Conservation (phyloP, 92 coral and sea anemone genomes). For the Galaxea fascicularis region DNA sequence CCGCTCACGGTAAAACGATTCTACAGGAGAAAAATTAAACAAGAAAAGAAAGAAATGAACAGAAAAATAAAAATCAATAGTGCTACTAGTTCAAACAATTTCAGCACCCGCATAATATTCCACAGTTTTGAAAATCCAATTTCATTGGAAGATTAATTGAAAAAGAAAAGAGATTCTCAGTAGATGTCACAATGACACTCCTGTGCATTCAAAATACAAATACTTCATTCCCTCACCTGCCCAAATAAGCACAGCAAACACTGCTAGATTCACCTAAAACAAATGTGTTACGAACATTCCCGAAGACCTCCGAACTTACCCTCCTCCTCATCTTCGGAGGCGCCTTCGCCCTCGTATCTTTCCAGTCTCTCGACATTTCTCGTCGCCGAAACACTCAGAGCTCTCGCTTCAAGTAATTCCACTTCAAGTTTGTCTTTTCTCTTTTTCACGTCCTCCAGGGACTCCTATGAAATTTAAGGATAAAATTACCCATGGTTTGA, state of each 20-base stretch:
- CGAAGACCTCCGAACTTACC: conserved; percentile 48
- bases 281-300: not conserved
- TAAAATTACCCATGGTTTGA: not conserved
- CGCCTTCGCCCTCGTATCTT: conserved; percentile 88
- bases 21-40: conserved; percentile 16
- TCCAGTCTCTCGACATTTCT: conserved; percentile 81
- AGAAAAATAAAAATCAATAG: too few relatives aligned
- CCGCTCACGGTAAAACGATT: conserved; percentile 85
- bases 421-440: conserved; percentile 77
- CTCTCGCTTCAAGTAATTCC: conserved; percentile 77
- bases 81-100: not conserved
- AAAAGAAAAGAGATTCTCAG: too few relatives aligned
- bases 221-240: too few relatives aligned
- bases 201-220: not conserved
- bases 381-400: conserved; percentile 73
- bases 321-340: conserved; percentile 90
- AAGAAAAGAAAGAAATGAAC: not conserved
- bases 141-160: too few relatives aligned
- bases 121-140: too few relatives aligned
- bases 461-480: conserved; percentile 56
- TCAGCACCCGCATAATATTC: not conserved
- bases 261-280: not conserved
- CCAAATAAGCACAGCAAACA: not conserved
- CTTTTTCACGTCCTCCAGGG: conserved; percentile 86
- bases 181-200: too few relatives aligned